Evolutionary conservation across 1,140 invertebrate species (phyloP).

Genomic region (Musca domestica): DNA sequence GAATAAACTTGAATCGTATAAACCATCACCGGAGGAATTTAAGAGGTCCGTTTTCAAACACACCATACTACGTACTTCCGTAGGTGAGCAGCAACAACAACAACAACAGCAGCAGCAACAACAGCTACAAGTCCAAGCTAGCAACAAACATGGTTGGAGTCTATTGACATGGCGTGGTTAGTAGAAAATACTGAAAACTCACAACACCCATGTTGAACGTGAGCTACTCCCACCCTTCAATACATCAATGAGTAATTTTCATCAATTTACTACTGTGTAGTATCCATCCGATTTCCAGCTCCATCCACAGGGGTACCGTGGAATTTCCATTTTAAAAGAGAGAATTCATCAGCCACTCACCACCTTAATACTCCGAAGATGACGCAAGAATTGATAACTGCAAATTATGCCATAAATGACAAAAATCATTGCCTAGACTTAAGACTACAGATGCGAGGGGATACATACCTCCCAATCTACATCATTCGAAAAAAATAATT

Average conservation of each 20-base stretch:
- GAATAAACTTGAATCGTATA: constrained; percentile 47
- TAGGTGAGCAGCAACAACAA: constrained; percentile 26
- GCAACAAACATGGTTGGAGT: constrained; percentile 43
- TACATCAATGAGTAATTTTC: too few relatives aligned
- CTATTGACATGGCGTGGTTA: constrained; percentile 48
- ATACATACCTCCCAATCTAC: too few relatives aligned
- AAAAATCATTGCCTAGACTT: neutral
- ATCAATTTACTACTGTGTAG: too few relatives aligned
- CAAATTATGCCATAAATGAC: too few relatives aligned
- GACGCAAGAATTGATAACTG: too few relatives aligned
- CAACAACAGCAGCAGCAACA: constrained; percentile 32
- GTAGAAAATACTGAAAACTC: neutral
- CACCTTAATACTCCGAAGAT: too few relatives aligned
- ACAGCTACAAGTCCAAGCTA: constrained; percentile 10
- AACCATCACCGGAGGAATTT: constrained; percentile 43
- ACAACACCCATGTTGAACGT: neutral
- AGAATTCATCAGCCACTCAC: too few relatives aligned
- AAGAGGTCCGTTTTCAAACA: constrained; percentile 50
- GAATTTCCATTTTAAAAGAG: too few relatives aligned
- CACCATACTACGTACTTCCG: constrained; percentile 48
- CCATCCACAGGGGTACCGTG: too few relatives aligned
- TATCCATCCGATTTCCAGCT: too few relatives aligned
- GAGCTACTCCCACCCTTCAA: neutral
- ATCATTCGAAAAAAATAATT: too few relatives aligned
- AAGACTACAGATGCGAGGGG: too few relatives aligned